Evolutionary conservation across 92 coral and sea anemone species (phyloP), one percentile per base, ranked within the genome.

Genomic region (Epizoanthus rinbou): DNA sequence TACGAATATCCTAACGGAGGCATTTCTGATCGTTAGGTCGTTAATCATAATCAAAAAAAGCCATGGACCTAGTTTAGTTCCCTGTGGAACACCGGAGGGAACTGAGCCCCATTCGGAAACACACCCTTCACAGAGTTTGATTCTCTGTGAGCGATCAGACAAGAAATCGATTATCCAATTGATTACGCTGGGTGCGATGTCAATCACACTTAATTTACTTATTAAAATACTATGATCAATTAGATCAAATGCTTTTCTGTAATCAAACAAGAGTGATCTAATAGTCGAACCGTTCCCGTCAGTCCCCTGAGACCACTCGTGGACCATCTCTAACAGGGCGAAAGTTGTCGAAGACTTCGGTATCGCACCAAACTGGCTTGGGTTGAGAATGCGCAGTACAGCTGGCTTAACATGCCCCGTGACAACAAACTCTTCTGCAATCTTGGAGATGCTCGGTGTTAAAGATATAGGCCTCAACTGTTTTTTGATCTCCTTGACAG

Each of bases 401-500:
- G 84, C 84, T 80, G 84, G 73, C 84, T 62, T 80, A 2, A 80
- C 59, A 56, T 80, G 74, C 73, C n/a, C 73, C 28, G 84, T 80
- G 84, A 80, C 84, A 23, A 89, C 66, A 69, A 86, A 86, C 9
- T 56, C 81, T 33, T 88, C 85, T 43, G 85, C 91, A 15, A 88
- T 72, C 58, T 83, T 75, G 59, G 88, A 87, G 35, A 88, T 18
- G 72, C 71, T 57, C 45, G 91, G 86, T n/a, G 91, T 88, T 33
- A 88, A 80, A 15, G 91, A 84, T 19, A 88, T 88, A 24, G 91
- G 88, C 73, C 85, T 79, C 45, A 88, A 82, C 57, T 88, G 75
- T 74, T 83, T 88, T 57, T 80, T 79, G 13, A 88, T 50, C 74
- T 84, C 84, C 63, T 68, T 80, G 35, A 88, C 81, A 58, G 91